Base-by-base conservation (phyloP, 2,888 invertebrate genomes). In the Clunio marinus region DNA sequence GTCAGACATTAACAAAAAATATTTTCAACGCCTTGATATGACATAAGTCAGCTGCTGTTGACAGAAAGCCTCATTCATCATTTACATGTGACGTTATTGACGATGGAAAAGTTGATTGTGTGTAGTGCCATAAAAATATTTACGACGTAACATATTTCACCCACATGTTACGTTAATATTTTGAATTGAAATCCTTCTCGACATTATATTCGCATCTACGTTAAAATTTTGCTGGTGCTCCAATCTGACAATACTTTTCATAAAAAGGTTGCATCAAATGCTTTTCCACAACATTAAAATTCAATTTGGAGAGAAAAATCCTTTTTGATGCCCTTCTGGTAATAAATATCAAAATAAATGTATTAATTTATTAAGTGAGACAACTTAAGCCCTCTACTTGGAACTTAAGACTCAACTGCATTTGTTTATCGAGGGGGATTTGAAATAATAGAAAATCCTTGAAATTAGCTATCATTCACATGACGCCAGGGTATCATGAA, bases 391-490 rank as follows among this genome's bases (percentile, higher is more conserved):
- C 72, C 70, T 70, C 70, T 1, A 4, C 8, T 27, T 37, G 60
- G 62, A 41, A 17, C 20, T 4, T 22, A 4, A 45, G 32, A 35
- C 17, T 32, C 32, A 27, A 59, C 32, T n/a, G 59, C 41, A 51
- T 2, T 51, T 8, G 20, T 5, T n/a, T n/a, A n/a, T 2, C 17
- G 2, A 51, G 51, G 51, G 51, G 22, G 20, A n/a, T n/a, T n/a
- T n/a, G 13, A 15, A 45, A 45, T 45, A 24, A 65, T 55, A 20
- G 66, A 10, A 72, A 74, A 73, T 73, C 73, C 73, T 45, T 17
- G 27, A 74, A 74, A 75, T 75, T 75, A 75, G 74, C 74, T 73
- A 75, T 75, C 73, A 74, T 73, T 74, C 72, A 72, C 58, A 46
- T 51, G 51, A 51, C 15, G 45, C 45, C 5, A 45, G 45, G 45